A percentile compares a stretch with the other conserved stretches of the same genome.
Conservation (phyloP, 1,140 invertebrate species). For the Diorhabda carinulata region DNA sequence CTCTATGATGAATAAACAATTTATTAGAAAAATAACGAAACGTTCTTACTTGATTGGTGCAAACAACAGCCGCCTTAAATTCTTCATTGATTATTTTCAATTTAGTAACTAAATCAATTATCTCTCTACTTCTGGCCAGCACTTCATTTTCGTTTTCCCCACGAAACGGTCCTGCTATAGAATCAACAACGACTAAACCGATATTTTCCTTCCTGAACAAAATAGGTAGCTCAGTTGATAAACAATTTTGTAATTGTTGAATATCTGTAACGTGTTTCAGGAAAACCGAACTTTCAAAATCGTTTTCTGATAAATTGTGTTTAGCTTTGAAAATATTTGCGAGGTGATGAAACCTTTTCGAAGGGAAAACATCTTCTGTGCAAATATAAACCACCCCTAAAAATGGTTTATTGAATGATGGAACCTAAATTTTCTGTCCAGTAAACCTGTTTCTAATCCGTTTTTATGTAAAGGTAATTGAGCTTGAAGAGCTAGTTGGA, state of each 20-base stretch:
- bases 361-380: conserved; percentile 73
- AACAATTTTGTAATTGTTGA: conserved; percentile 56
- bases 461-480: conserved; percentile 42
- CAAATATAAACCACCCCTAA: conserved; percentile 70
- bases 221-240: conserved; percentile 51
- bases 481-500: conserved; percentile 61
- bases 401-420: conserved; percentile 10
- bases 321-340: conserved; percentile 42
- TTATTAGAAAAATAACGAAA: conserved; percentile 25
- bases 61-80: conserved; percentile 59
- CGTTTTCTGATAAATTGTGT: conserved; percentile 46
- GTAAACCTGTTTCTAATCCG: conserved; percentile 36
- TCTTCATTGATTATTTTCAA: conserved; percentile 56
- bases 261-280: conserved; percentile 52
- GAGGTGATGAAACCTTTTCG: conserved; percentile 59
- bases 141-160: conserved; percentile 55
- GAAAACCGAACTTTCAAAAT: conserved; percentile 36
- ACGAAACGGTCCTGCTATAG: conserved; percentile 69
- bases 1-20: conserved; percentile 17
- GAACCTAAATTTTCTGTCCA: not conserved
- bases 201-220: conserved; percentile 54
- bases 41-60: conserved; percentile 67
- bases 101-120: conserved; percentile 55
- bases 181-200: conserved; percentile 69
- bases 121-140: conserved; percentile 53